Percentiles rank a stretch among this genome's conserved stretches.
Conservation (phyloP, 2,113 vertebrate genomes). For the Jaculus jaculus region DNA sequence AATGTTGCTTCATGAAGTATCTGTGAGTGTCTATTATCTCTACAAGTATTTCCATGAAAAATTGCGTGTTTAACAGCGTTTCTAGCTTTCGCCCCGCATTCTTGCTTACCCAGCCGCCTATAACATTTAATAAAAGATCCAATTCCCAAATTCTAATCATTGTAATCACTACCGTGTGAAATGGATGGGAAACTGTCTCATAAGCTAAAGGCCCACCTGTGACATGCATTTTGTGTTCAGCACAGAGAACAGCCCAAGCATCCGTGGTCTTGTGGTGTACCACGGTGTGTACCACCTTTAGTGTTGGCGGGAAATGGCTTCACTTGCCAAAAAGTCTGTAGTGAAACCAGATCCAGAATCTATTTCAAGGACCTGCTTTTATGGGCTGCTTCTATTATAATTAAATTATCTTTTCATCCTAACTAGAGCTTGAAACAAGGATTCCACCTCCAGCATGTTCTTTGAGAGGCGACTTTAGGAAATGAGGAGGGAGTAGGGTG, state of each 20-base stretch:
- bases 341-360: no score
- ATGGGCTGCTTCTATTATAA: neutral
- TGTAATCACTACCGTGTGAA: neutral
- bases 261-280: rapidly evolving
- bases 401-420: neutral
- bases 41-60: neutral
- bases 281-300: neutral
- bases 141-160: neutral
- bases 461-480: neutral
- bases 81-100: neutral
- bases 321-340: neutral
- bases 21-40: neutral
- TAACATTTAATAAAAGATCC: neutral
- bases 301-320: neutral
- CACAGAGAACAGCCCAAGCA: neutral
- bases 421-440: neutral
- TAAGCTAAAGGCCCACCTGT: no score
- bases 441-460: neutral
- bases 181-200: rapidly evolving
- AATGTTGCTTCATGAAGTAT: neutral
- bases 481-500: no score
- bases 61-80: neutral
- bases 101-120: neutral
- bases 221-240: no score
- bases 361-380: neutral